These are phyloP conservation scores for Botia almorhae DNA, from an alignment of 2,797 vertebrate species.

Conservation along the genomic window DNA sequence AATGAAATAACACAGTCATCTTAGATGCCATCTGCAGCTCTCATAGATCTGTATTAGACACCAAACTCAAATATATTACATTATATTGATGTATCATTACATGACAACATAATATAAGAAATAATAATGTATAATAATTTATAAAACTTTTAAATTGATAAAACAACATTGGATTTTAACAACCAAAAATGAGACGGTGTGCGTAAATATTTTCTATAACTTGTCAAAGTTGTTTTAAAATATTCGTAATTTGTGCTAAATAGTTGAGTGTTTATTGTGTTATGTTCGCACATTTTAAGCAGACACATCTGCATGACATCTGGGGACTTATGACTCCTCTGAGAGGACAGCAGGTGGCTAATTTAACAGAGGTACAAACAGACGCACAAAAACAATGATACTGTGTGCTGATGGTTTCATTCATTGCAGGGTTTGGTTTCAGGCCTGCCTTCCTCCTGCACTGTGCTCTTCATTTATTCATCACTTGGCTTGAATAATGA, in stretches of 20 bases:
- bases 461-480: constrained; percentile 66
- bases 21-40: constrained; percentile 2
- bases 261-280: not conserved
- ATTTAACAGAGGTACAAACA: constrained; percentile 29
- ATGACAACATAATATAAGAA: no score
- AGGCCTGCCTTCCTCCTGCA: constrained; percentile 54
- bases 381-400: not conserved
- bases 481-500: constrained; percentile 63
- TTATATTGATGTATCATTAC: not conserved
- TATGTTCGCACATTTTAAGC: not conserved
- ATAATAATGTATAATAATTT: no score
- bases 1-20: constrained; percentile 48
- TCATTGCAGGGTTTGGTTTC: constrained; percentile 61
- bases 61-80: not conserved
- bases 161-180: no score
- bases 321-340: not conserved
- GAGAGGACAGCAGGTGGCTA: constrained; percentile 11
- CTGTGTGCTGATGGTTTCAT: constrained; percentile 13
- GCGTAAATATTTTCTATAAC: no score
- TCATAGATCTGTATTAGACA: not conserved
- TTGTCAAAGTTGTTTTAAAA: not conserved
- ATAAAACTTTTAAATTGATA: no score
- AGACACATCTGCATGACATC: not conserved
- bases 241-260: not conserved
- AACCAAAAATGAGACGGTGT: no score